Evolutionary conservation across 1,140 invertebrate genomes (phyloP), one percentile per base, ranked within the genome.

Genomic region (Aphidius gifuensis): DNA sequence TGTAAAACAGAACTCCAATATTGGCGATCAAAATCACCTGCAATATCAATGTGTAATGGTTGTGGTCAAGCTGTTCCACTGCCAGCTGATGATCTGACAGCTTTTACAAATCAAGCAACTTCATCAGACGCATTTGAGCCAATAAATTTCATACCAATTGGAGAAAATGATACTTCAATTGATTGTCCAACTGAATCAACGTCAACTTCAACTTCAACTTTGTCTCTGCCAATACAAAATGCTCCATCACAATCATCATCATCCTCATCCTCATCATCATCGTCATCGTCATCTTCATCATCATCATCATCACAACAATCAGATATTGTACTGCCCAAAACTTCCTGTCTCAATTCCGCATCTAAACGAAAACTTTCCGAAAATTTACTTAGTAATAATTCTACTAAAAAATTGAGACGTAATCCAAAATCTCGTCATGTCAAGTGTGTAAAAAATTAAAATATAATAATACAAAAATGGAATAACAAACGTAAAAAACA

Each of bases 1-100:
- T 94, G 92, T 76, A 93, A 93, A 79, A 94, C 91, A 42, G 92
- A 93, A 75, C 77, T 93, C 62, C 92, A 94, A 79, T 94, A 92
- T 78, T 92, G 91, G 90, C 85, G 92, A 48, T 93, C 90, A 21
- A 92, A 92, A 66, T 92, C 90, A 44, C 91, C 92, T 5, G 89
- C 91, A 57, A 86, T 85, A 72, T 80, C 83, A 9, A 78, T 83
- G 6, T 87, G 85, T 66, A 82, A 80, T 32, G 78, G 81, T 42
- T 87, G 85, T 64, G 85, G 85, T 48, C 84, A 84, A 43, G 83
- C 83, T 39, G 81, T 86, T 61, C 71, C 82, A 21, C 79, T 84
- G 9, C 80, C 83, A 3, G 75, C 82, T 0, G 86, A 86, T 53
- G 85, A 88, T 73, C 69, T 86, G 9, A 84, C 86, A 67, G 83